Base-by-base conservation (phyloP, 35 echinoderm and acorn worm genomes). In the Ophioderma brevispina region DNA sequence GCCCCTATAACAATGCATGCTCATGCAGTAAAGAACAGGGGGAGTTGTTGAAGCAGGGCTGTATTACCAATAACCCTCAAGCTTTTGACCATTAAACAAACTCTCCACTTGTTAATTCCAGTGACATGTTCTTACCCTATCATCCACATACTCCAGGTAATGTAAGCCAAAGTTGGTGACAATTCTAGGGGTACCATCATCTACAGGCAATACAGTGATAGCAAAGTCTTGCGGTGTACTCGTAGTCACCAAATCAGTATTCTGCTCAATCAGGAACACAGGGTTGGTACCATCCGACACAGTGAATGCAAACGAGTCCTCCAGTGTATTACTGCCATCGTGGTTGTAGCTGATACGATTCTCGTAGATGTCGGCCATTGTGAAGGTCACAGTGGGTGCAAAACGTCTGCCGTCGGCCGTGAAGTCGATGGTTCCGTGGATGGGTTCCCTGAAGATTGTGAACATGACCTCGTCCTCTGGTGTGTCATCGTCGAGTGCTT, bases 331-430 rank as follows among this genome's bases (percentile, higher is more conserved):
- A 34, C 82, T 93, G 21, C 97, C 97, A 64, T 99, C 97, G 36
- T 99, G 97, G 80, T 93, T 99, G 85, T 99, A 99, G 25, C 97
- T 99, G 97, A 99, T 93, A 18, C 94, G 93, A 56, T 95, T 99
- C 80, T 99, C 97, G 49, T 99, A 99, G 25, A 99, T 50, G 80
- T 99, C 97, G 0, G 94, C 87, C 97, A 99, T 99, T n/a, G 97
- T 90, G 97, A 99, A 99, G 40, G 94, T 93, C 5, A 87, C 64
- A 32, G 94, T 94, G 0, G 93, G 87, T 0, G 78, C n/a, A n/a
- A n/a, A 88, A 35, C 93, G 94, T 10, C 79, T 63, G 1, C 88
- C 90, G 75, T 95, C 93, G 0, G 64, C 84, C 28, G 93, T n/a
- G n/a, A 85, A 98, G 63, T 98, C 92, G 17, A 99, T 90, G 31